These are phyloP conservation scores for Ailurus styani DNA, from an alignment of 2,113 vertebrate species.

Conservation along the genomic window DNA sequence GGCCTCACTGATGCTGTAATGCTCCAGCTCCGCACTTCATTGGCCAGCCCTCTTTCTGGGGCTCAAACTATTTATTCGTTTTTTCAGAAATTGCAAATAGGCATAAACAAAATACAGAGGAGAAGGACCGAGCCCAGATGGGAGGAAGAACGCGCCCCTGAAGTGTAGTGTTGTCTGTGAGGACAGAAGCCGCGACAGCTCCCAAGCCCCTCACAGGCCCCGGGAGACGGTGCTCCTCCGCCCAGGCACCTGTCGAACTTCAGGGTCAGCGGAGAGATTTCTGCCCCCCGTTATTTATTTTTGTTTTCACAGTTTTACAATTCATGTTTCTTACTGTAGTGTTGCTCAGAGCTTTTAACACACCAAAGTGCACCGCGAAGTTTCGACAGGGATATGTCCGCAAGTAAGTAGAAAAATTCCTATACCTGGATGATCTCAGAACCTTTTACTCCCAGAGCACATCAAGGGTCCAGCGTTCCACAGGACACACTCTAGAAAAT, in stretches of 20 bases:
- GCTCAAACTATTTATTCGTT: conserved; percentile 7
- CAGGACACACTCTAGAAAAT: background rate
- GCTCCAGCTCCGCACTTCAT: conserved; percentile 17
- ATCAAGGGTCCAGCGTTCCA: background rate
- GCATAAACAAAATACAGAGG: conserved; percentile 23
- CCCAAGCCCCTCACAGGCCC: accelerated
- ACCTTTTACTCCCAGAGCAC: background rate
- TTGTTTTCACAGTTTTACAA: background rate
- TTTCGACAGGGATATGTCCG: background rate
- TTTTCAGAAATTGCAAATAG: conserved; percentile 3
- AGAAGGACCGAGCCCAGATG: background rate
- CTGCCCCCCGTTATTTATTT: background rate
- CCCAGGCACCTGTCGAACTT: background rate
- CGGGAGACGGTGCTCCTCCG: background rate
- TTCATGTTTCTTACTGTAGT: background rate
- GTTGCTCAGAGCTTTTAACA: background rate
- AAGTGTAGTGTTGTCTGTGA: background rate
- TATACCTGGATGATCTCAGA: background rate
- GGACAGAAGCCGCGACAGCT: background rate
- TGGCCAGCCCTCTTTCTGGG: conserved; percentile 26
- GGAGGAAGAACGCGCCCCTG: background rate
- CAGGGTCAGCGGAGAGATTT: background rate
- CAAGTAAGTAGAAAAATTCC: background rate
- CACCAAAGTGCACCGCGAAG: background rate
- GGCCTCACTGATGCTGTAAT: conserved; percentile 51